A percentile compares a stretch with the other conserved stretches of the same genome.
These are phyloP conservation scores for Anticlea derivata DNA, from an alignment of 2,888 invertebrate species.

Conservation along the genomic window DNA sequence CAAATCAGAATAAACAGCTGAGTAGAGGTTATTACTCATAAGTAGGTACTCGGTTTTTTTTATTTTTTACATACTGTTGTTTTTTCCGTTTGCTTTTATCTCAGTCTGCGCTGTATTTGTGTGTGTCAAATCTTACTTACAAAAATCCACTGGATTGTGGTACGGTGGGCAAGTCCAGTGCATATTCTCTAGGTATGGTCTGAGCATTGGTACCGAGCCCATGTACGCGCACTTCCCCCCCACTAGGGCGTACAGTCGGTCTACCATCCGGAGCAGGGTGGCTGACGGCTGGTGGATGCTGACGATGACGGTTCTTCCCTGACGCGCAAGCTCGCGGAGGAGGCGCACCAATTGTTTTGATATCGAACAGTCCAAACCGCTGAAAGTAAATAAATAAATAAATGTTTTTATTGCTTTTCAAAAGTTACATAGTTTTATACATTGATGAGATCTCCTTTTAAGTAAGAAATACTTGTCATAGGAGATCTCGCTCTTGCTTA, in stretches of 20 bases:
- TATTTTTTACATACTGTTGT: too few species aligned
- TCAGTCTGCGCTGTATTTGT: too few species aligned
- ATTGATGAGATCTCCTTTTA: too few species aligned
- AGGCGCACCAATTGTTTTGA: conserved; percentile 92
- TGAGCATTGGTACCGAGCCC: conserved; percentile 89
- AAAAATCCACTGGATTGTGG: conserved; percentile 95
- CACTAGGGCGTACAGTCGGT: conserved; percentile 93
- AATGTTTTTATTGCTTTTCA: too few species aligned
- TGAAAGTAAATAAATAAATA: conserved; percentile 50
- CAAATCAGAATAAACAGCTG: too few species aligned
- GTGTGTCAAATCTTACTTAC: too few species aligned
- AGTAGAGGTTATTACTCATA: too few species aligned
- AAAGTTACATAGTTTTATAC: too few species aligned
- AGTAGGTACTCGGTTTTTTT: too few species aligned
- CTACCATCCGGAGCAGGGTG: conserved; percentile 93
- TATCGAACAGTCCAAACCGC: conserved; percentile 82
- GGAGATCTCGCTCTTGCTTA: too few species aligned
- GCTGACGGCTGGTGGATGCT: conserved; percentile 97
- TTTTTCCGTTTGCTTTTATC: too few species aligned
- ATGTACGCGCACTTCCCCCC: conserved; percentile 92
- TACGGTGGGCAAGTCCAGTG: conserved; percentile 92
- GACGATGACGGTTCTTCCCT: conserved; percentile 94
- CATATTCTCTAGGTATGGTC: conserved; percentile 89
- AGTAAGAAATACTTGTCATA: too few species aligned
- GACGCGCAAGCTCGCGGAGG: conserved; percentile 90